These are phyloP conservation scores for Formica exsecta DNA, from an alignment of 1,140 invertebrate genomes.

Conservation along the genomic window DNA sequence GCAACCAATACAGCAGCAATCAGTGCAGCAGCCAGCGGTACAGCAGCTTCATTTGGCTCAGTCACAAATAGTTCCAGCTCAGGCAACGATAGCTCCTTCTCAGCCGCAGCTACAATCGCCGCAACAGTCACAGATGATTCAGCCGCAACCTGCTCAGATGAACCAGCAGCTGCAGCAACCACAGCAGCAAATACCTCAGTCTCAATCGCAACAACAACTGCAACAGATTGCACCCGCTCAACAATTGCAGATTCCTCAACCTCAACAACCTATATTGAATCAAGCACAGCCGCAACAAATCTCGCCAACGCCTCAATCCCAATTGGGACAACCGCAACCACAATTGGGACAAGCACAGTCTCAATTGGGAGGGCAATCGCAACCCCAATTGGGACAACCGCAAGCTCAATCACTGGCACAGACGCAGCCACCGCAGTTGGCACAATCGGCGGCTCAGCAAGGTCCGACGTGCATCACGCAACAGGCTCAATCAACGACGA, in stretches of 20 bases:
- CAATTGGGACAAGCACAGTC: slow-evolving; percentile 67
- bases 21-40: slow-evolving; percentile 68
- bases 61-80: slow-evolving; percentile 69
- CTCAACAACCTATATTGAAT: slow-evolving; percentile 35
- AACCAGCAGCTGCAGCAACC: slow-evolving; percentile 49
- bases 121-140: slow-evolving; percentile 76
- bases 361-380: slow-evolving; percentile 70
- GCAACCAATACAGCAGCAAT: slow-evolving; percentile 53
- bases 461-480: slow-evolving; percentile 75
- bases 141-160: slow-evolving; percentile 62
- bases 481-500: slow-evolving; percentile 65
- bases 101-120: slow-evolving; percentile 73
- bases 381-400: slow-evolving; percentile 59
- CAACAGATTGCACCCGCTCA: slow-evolving; percentile 42
- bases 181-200: slow-evolving; percentile 72
- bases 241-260: slow-evolving; percentile 3
- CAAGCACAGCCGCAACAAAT: slow-evolving; percentile 69
- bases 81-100: slow-evolving; percentile 58
- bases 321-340: slow-evolving; percentile 65
- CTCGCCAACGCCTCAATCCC: slow-evolving; percentile 48
- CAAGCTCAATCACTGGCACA: slow-evolving; percentile 67
- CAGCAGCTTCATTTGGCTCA: slow-evolving; percentile 76
- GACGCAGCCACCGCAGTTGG: slow-evolving; percentile 67
- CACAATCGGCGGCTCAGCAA: slow-evolving; percentile 72
- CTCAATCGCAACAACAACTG: slow-evolving; percentile 64